Evolutionary conservation across 1,140 invertebrate genomes (phyloP).

Genomic region (Macrosteles quadrilineatus): DNA sequence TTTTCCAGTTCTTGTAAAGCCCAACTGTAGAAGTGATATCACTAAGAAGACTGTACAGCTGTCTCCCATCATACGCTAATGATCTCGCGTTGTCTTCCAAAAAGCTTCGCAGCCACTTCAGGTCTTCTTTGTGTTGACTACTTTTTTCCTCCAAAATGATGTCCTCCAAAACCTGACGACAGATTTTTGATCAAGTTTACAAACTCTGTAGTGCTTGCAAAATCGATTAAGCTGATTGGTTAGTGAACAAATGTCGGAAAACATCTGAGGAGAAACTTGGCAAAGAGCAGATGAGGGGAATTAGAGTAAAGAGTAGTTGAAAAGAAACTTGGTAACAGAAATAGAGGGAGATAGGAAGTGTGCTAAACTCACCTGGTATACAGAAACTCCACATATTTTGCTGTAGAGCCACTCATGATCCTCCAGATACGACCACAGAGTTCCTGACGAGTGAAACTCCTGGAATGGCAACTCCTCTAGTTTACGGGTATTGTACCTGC

Average conservation of each 20-base stretch:
- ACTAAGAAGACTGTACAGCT: slow-evolving; percentile 65
- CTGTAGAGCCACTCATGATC: slow-evolving; percentile 72
- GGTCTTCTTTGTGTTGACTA: slow-evolving; percentile 54
- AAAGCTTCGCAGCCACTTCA: slow-evolving; percentile 62
- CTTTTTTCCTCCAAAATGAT: slow-evolving; percentile 52
- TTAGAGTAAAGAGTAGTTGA: no score
- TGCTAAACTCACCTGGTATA: slow-evolving; percentile 50
- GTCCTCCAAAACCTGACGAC: slow-evolving; percentile 65
- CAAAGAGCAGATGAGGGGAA: no score
- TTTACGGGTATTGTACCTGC: slow-evolving; percentile 74
- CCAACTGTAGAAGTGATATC: background rate
- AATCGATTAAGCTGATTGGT: no score
- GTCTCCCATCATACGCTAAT: slow-evolving; percentile 71
- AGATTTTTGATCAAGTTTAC: slow-evolving; percentile 35
- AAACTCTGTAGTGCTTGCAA: background rate
- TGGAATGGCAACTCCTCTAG: slow-evolving; percentile 82
- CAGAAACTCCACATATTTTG: slow-evolving; percentile 69
- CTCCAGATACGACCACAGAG: slow-evolving; percentile 54
- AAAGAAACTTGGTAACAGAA: no score
- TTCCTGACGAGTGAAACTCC: slow-evolving; percentile 47
- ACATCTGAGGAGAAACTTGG: no score
- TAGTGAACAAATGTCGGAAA: no score
- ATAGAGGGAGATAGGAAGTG: no score
- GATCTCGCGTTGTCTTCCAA: slow-evolving; percentile 65
- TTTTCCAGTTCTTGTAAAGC: slow-evolving; percentile 31